These are phyloP conservation scores for Lophius piscatorius DNA, from an alignment of 2,113 vertebrate genomes.

Conservation along the genomic window DNA sequence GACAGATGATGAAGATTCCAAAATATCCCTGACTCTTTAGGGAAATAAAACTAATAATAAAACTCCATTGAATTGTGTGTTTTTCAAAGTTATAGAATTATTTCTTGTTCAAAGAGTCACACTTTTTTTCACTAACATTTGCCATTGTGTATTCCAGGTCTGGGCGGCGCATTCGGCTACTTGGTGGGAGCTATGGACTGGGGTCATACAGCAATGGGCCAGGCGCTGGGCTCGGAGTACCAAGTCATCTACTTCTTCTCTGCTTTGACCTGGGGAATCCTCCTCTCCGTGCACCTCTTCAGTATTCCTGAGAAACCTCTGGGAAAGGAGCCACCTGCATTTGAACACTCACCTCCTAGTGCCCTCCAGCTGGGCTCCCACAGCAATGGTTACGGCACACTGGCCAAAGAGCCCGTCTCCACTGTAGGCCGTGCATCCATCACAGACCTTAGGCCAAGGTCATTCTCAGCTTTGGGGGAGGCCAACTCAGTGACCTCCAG, in stretches of 20 bases:
- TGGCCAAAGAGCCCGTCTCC: slow-evolving; percentile 69
- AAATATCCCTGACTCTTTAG: too few species aligned
- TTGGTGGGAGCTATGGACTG: slow-evolving; percentile 94
- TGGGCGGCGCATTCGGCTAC: slow-evolving; percentile 94
- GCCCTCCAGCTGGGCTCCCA: slow-evolving; percentile 63
- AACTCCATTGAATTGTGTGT: too few species aligned
- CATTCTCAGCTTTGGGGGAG: slow-evolving; percentile 73
- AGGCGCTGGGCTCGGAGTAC: slow-evolving; percentile 88
- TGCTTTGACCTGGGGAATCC: slow-evolving; percentile 83
- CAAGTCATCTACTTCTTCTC: slow-evolving; percentile 96
- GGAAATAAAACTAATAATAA: too few species aligned
- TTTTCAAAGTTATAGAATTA: too few species aligned
- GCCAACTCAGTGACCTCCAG: slow-evolving; percentile 74
- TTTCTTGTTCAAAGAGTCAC: background rate
- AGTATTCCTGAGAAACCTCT: slow-evolving; percentile 92
- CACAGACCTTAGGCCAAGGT: slow-evolving; percentile 62
- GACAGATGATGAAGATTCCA: too few species aligned
- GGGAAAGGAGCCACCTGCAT: background rate
- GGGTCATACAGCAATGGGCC: slow-evolving; percentile 85
- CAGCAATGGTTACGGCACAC: slow-evolving; percentile 78
- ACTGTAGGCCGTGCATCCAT: slow-evolving; percentile 13
- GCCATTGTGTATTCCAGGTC: slow-evolving; percentile 77
- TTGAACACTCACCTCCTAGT: slow-evolving; percentile 27
- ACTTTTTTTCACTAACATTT: background rate
- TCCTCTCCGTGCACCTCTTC: slow-evolving; percentile 87